Base-by-base conservation (phyloP, 2,797 vertebrate species). In the Apogon hyalosoma region DNA sequence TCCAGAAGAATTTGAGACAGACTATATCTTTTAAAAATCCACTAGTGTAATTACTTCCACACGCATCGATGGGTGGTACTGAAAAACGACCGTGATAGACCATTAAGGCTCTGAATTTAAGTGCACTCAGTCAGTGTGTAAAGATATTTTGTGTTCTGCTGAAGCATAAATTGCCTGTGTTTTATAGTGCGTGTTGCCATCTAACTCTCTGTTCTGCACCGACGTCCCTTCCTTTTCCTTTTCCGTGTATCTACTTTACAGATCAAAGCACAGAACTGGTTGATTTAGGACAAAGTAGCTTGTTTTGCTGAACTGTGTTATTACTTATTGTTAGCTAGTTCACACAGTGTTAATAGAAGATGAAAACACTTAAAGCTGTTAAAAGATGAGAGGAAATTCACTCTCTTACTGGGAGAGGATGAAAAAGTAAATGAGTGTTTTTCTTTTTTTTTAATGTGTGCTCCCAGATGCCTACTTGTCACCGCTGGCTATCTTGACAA, bases 1-100 rank as follows among this genome's bases (percentile, higher is more conserved):
- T 73, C 57, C 81, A 78, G 72, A 61, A 60, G 50, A 65, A 72
- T 50, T 51, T 57, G 21, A 75, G 48, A 56, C n/a, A 0, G 15
- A 31, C 13, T 54, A 11, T 46, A 58, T 79, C 53, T 63, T 46
- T 72, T 7, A 28, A 45, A 64, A 58, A 69, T 79, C 11, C 40
- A 51, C 6, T 7, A 19, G 36, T 48, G 21, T 66, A 59, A 80
- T 69, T 57, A 70, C 33, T 65, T 69, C 19, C 55, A 40, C 16
- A 36, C 21, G 56, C 45, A 58, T 39, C 15, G 28, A 42, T 19
- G 7, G 6, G 16, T 40, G 47, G 49, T 53, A 28, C 40, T 66
- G 19, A 58, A 66, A 73, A 88, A 53, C 54, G 50, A 13, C 15
- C 8, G n/a, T 45, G 61, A 67, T 19, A 60, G 74, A 11, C 38